Evolutionary conservation across 2,113 vertebrate species (phyloP).

Genomic region (Arizona elegans): DNA sequence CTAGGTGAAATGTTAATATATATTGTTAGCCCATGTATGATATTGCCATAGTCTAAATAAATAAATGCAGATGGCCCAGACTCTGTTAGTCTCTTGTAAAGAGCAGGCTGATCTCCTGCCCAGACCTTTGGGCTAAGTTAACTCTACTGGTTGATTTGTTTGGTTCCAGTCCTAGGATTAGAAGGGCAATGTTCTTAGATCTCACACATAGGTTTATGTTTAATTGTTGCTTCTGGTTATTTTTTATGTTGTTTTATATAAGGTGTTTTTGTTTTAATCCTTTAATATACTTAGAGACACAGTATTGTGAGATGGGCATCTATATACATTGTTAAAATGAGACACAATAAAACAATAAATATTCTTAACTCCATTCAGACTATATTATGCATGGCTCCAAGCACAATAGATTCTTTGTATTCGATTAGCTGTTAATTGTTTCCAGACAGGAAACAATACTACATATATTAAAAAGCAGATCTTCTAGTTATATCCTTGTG

Average conservation of each 20-base stretch:
- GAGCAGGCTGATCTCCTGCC: background rate
- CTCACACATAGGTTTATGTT: background rate
- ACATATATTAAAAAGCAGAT: background rate
- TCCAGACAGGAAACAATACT: background rate
- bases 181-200: background rate
- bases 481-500: background rate
- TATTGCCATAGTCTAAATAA: background rate
- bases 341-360: background rate
- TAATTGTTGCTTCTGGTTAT: background rate
- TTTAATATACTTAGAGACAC: background rate
- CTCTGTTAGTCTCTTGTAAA: background rate
- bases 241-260: background rate
- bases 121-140: background rate
- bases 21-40: background rate
- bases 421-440: background rate
- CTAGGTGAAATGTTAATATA: background rate
- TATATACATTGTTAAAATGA: background rate
- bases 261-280: background rate
- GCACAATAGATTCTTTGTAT: background rate
- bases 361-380: background rate
- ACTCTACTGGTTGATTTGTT: background rate
- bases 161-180: background rate
- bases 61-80: background rate
- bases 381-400: background rate
- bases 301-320: background rate